Percentiles rank a stretch among this genome's conserved stretches.
Conservation (phyloP, 30 jellyfish, hydroid and myxozoan genomes). For the Pelagia noctiluca region DNA sequence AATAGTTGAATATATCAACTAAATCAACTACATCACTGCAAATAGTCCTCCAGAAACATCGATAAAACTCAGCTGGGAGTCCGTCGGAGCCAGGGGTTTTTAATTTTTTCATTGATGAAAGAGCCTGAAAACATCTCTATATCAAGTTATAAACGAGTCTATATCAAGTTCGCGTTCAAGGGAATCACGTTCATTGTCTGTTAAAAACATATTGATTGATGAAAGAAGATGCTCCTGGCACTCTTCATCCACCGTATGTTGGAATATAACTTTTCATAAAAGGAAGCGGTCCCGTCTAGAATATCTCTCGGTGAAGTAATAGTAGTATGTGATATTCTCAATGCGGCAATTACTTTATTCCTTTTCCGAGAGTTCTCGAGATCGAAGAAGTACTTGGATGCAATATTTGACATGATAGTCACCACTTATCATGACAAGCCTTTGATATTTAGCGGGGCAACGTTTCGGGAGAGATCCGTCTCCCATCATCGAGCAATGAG, state of each 20-base stretch:
- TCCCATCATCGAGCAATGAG: too few relatives aligned
- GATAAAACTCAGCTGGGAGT: conserved; percentile 26
- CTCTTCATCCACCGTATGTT: background rate
- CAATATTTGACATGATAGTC: too few relatives aligned
- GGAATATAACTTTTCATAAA: background rate
- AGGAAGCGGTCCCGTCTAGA: background rate
- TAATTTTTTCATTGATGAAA: background rate
- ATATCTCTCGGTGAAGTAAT: background rate
- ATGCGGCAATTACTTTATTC: background rate
- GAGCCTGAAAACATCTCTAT: conserved; percentile 8
- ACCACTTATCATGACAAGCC: too few relatives aligned
- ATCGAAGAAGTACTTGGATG: background rate
- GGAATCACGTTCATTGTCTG: background rate
- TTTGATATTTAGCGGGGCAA: too few relatives aligned
- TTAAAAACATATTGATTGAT: background rate
- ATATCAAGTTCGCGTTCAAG: conserved; percentile 17
- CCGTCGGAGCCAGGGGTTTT: conserved; percentile 65
- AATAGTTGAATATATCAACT: background rate
- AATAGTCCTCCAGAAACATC: conserved; percentile 12
- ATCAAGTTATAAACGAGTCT: too few relatives aligned
- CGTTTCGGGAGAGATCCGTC: too few relatives aligned
- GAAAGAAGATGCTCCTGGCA: background rate
- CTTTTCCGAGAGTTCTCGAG: background rate
- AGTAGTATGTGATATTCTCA: too few relatives aligned
- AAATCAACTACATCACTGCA: background rate